Conservation (phyloP, 2,888 invertebrate genomes). For the Clivina fossor region DNA sequence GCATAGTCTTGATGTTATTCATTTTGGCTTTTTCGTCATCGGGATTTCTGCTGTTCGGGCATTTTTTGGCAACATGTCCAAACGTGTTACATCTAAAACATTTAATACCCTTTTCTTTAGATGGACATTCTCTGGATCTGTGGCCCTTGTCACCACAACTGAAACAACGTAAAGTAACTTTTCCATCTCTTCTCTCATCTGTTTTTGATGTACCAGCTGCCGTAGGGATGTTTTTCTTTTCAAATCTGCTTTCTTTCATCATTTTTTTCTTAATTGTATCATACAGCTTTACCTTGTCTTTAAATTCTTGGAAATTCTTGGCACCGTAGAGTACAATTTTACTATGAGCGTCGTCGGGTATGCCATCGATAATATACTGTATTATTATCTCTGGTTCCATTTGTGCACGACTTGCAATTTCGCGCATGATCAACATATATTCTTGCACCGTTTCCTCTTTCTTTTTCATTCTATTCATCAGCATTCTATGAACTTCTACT, state of each 20-base stretch:
- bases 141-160: constrained; percentile 39
- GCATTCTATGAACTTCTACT: constrained; percentile 7
- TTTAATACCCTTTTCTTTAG: constrained; percentile 36
- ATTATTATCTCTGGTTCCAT: constrained; percentile 35
- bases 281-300: constrained; percentile 38
- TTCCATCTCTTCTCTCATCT: too few species aligned
- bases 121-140: constrained; percentile 34
- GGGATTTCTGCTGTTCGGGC: constrained; percentile 12
- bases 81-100: constrained; percentile 39
- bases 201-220: neutral
- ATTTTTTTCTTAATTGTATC: constrained; percentile 18
- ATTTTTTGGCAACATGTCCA: constrained; percentile 37
- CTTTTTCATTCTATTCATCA: constrained; percentile 40
- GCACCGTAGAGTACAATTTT: constrained; percentile 39
- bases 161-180: constrained; percentile 36
- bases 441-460: constrained; percentile 45
- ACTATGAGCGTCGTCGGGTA: constrained; percentile 35
- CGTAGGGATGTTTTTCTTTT: neutral
- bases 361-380: constrained; percentile 39
- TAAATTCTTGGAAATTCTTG: constrained; percentile 34
- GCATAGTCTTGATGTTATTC: too few species aligned
- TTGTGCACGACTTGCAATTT: constrained; percentile 39
- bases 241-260: too few species aligned
- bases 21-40: constrained; percentile 1
- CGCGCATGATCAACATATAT: constrained; percentile 47